These are phyloP conservation scores for Lithophane leautieri DNA, from an alignment of 2,888 invertebrate genomes.

Conservation along the genomic window DNA sequence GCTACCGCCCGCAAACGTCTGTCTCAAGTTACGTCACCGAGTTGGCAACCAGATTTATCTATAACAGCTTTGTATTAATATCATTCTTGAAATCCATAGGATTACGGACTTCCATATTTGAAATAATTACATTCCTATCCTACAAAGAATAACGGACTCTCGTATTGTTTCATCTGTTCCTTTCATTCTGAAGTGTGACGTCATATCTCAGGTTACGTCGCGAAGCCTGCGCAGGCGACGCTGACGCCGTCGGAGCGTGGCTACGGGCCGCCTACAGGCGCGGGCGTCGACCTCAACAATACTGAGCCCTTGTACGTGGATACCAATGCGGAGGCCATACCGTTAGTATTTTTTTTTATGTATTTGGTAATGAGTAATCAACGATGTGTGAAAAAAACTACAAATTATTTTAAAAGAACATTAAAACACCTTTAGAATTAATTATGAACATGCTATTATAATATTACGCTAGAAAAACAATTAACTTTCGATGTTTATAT, in stretches of 20 bases:
- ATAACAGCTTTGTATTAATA: neutral
- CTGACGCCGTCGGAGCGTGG: conserved; percentile 84
- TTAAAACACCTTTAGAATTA: neutral
- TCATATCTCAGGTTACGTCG: conserved; percentile 78
- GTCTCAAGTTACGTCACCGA: conserved; percentile 23
- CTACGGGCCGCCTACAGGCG: conserved; percentile 83
- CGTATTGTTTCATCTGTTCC: neutral
- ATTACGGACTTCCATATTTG: neutral
- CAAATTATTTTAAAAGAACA: neutral
- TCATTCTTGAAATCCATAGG: neutral
- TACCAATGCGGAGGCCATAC: conserved; percentile 95
- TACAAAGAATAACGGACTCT: conserved; percentile 7
- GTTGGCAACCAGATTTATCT: conserved; percentile 11
- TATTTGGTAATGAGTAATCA: neutral
- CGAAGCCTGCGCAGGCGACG: conserved; percentile 76
- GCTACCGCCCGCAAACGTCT: neutral
- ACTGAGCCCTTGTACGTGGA: conserved; percentile 96
- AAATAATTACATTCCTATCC: neutral
- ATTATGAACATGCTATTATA: neutral
- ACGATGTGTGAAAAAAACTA: conserved; percentile 8
- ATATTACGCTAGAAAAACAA: neutral
- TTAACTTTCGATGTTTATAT: conserved; percentile 9
- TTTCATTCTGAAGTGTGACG: conserved; percentile 15
- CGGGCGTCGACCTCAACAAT: conserved; percentile 88
- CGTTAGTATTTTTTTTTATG: conserved; percentile 91